These are phyloP conservation scores for Varanus komodoensis DNA, from an alignment of 2,113 vertebrate species.

Conservation along the genomic window DNA sequence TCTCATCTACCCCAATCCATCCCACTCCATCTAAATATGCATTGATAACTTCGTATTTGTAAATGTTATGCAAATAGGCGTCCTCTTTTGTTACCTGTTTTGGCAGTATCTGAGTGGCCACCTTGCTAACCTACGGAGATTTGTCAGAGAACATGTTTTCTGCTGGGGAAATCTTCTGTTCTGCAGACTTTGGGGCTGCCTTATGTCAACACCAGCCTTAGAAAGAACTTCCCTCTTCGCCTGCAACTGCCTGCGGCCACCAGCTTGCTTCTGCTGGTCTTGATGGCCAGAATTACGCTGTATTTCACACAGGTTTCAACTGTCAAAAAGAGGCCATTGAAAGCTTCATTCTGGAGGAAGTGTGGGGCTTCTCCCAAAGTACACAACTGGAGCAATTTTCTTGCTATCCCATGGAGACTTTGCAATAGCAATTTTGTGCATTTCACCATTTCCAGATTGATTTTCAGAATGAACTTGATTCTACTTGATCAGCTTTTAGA, in stretches of 20 bases:
- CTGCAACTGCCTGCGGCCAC: not conserved
- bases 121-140: not conserved
- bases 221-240: not conserved
- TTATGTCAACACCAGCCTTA: not conserved
- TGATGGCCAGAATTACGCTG: not conserved
- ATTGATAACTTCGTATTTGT: too few relatives aligned
- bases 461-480: not conserved
- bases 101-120: not conserved
- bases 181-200: not conserved
- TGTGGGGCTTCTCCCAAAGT: too few relatives aligned
- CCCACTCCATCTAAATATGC: too few relatives aligned
- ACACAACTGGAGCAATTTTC: not conserved
- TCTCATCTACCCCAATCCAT: too few relatives aligned
- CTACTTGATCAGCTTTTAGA: not conserved
- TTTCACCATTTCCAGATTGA: not conserved
- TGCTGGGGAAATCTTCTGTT: not conserved
- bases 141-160: not conserved
- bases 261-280: not conserved
- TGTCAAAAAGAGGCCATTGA: not conserved
- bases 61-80: too few relatives aligned
- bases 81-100: too few relatives aligned
- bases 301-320: not conserved
- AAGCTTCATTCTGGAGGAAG: not conserved
- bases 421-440: not conserved
- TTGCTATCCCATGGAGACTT: not conserved